Evolutionary conservation across 2,113 vertebrate species (phyloP), one percentile per base, ranked within the genome.

Genomic region (Progne subis): DNA sequence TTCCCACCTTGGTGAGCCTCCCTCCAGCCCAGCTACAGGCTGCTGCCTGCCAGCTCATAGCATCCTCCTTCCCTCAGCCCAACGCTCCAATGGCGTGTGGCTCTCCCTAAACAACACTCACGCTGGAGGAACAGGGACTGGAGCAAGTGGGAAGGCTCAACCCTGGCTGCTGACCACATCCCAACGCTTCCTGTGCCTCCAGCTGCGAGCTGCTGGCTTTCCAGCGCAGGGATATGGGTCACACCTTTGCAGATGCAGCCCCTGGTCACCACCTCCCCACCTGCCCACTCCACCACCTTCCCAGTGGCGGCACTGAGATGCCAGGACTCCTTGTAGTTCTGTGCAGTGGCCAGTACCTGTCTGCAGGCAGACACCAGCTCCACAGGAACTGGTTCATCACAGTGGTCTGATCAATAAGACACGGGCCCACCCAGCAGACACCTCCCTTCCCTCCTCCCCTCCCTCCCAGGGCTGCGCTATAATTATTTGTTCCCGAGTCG

Each of bases 361-460:
- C 77, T 89, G 88, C 82, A 96, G 80, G 85, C 85, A 92, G 88
- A 91, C 93, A 37, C 1, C 1, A 12, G 65, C 89, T 95, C 95
- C 23, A 72, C 56, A 0, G 93, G 88, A 96, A 80, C 87, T 32
- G 59, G 96, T 94, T 84, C 80, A 96, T 96, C 93, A 92, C 80
- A 75, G 59, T 8, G 11, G 26, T 47, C 82, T 8, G 14, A 96
- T 97, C 97, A 96, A 91, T 97, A 95, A 97, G 97, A 95, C 88
- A 88, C 65, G 87, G 91, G 43, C 64, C 80, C 80, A 85, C 69
- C 44, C 86, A 57, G 44, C 6, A 39, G 75, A 41, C 7, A 19
- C 28, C 55, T 77, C 34, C 39, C 78, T 82, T 71, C 57, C 68
- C 64, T 92, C 37, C n/a, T n/a, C n/a, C n/a, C 78, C 83, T 71